phyloP scores from a whole-genome alignment of 2,797 vertebrate species.

The Acanthurus lineatus region DNA sequence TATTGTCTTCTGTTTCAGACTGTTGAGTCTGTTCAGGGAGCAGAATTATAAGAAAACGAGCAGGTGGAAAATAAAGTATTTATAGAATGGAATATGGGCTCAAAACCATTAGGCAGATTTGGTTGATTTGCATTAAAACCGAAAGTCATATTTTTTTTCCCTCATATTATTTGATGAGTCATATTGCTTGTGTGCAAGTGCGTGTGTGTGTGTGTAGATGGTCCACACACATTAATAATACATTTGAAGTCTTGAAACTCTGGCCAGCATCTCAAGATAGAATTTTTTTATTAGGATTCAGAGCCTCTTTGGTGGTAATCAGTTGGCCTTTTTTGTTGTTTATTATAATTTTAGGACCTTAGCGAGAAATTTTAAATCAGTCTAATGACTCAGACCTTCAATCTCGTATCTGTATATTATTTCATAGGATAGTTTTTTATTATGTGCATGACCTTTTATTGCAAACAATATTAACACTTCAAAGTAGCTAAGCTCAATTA shows the following conservation, averaged over 20 bases:
- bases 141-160: not conserved
- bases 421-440: not conserved
- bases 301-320: not conserved
- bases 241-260: constrained; percentile 25
- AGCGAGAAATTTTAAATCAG: not conserved
- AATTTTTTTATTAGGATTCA: constrained; percentile 30
- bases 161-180: constrained; percentile 16
- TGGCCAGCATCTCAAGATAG: constrained; percentile 16
- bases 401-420: not conserved
- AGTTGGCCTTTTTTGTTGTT: not conserved
- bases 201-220: constrained; percentile 16
- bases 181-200: constrained; percentile 5
- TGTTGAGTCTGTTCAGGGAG: not conserved
- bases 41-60: constrained; percentile 11
- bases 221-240: constrained; percentile 25
- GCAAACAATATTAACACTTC: not conserved
- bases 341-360: not conserved
- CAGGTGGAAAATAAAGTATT: constrained; percentile 4
- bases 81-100: constrained; percentile 14
- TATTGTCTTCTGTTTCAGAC: not conserved
- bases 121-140: constrained; percentile 30
- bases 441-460: not conserved
- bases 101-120: constrained; percentile 17
- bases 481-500: not conserved
- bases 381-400: not conserved